phyloP scores from a whole-genome alignment of 1,140 invertebrate genomes.

The Bradynema listronoti region DNA sequence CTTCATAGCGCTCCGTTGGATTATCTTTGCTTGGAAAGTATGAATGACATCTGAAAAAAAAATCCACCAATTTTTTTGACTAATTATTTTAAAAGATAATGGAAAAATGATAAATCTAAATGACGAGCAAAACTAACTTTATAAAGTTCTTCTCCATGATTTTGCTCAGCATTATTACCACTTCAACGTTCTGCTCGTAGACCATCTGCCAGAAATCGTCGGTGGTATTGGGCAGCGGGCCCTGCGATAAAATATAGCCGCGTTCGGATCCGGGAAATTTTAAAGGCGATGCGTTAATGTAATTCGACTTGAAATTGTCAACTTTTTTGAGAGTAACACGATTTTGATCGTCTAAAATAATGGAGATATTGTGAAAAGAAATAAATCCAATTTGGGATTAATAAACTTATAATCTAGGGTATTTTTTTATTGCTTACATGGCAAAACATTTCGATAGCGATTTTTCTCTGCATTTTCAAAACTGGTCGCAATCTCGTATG shows the following conservation, averaged over 20 bases:
- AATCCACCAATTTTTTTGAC: not conserved
- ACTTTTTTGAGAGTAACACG: slow-evolving; percentile 22
- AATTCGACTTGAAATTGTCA: slow-evolving; percentile 20
- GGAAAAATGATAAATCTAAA: slow-evolving; percentile 11
- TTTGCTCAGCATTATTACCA: slow-evolving; percentile 47
- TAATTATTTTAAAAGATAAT: not conserved
- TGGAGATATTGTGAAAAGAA: not conserved
- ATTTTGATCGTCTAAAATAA: slow-evolving; percentile 44
- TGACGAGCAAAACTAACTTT: slow-evolving; percentile 29
- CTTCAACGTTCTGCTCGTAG: slow-evolving; percentile 30
- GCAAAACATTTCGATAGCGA: slow-evolving; percentile 44
- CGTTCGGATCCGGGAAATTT: slow-evolving; percentile 23
- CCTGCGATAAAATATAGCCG: slow-evolving; percentile 44
- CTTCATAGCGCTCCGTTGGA: slow-evolving; percentile 7
- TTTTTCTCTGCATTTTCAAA: slow-evolving; percentile 41
- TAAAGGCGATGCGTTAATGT: slow-evolving; percentile 43
- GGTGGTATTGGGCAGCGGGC: slow-evolving; percentile 35
- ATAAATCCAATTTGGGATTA: not conserved
- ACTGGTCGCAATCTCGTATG: slow-evolving; percentile 24
- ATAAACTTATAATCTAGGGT: not conserved
- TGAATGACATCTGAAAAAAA: slow-evolving; percentile 29
- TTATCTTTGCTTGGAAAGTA: slow-evolving; percentile 32
- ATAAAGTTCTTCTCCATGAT: slow-evolving; percentile 41
- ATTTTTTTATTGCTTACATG: slow-evolving; percentile 29
- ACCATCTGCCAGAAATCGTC: slow-evolving; percentile 51